phyloP scores from a whole-genome alignment of 2,113 vertebrate species.

The Cavia porcellus region DNA sequence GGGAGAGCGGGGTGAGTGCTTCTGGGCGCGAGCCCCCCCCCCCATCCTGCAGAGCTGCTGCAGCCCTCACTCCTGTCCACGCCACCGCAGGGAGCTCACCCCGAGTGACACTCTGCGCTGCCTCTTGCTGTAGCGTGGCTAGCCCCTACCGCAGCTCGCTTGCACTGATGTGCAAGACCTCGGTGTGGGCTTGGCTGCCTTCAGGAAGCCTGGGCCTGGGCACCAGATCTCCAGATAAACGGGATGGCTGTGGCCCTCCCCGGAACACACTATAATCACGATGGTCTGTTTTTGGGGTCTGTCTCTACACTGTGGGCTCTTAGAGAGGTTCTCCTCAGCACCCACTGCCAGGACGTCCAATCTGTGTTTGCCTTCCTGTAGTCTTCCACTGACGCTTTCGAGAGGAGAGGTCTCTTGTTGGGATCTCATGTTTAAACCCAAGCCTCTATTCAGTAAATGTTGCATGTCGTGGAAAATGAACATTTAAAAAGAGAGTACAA shows the following conservation, averaged over 20 bases:
- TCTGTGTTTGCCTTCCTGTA: background rate
- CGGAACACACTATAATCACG: rapidly evolving
- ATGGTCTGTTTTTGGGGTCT: background rate
- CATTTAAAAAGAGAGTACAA: background rate
- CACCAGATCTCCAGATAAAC: background rate
- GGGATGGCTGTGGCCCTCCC: background rate
- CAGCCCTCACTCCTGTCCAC: background rate
- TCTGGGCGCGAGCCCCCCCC: no score
- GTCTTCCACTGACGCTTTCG: background rate
- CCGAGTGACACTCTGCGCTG: rapidly evolving
- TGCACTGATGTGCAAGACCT: no score
- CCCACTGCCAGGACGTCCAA: background rate
- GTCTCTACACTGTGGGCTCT: background rate
- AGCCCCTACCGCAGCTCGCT: no score
- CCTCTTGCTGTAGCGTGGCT: no score
- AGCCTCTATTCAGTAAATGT: conserved; percentile 13
- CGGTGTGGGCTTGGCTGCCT: background rate
- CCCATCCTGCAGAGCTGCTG: background rate
- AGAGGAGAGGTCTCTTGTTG: background rate
- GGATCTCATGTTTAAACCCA: background rate
- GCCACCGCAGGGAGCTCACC: background rate
- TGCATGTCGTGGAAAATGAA: background rate
- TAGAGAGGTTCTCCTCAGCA: background rate
- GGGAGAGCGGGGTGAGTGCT: background rate
- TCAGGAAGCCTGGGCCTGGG: background rate